Base-by-base conservation (phyloP, 2,888 invertebrate species). In the Cheiracanthium punctorium region DNA sequence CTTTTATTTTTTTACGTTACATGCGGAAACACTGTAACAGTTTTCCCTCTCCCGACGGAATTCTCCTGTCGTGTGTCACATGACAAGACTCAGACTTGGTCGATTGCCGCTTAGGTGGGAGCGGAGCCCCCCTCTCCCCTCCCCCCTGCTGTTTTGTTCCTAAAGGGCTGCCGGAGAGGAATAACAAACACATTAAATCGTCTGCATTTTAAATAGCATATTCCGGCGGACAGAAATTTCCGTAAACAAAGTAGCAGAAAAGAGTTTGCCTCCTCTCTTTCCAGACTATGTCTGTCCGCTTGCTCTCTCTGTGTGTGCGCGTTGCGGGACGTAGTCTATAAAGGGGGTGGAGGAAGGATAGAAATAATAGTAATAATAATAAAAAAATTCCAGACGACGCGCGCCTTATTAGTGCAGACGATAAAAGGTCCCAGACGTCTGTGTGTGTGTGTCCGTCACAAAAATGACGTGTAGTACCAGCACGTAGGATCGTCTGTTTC, bases 341-440 rank as follows among this genome's bases (percentile, higher is more conserved):
- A 33, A 69, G 33, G 69, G 24, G 69, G 69, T 37, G 37, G 37
- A 37, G 20, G 33, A 24, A 4, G 20, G 69, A 69, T 33, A n/a
- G n/a, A n/a, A n/a, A n/a, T n/a, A n/a, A n/a, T n/a, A n/a, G n/a
- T n/a, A n/a, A n/a, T n/a, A n/a, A n/a, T n/a, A n/a, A n/a, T n/a
- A 69, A 69, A 58, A 69, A 48, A 52, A 64, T 80, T 80, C 80
- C 80, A 80, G 80, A 80, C 82, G 75, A 75, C 75, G 75, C 75
- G 75, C 71, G 58, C 82, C 70, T 71, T 75, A 76, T 71, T 71
- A 76, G 43, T 30, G 65, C 76, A 75, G 76, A 76, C 75, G 76
- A 76, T 76, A 76, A 82, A 82, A 82, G 76, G n/a, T 76, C 71
- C 82, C 82, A 82, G 82, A 82, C 82, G 82, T 75, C 82, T 73